Evolutionary conservation across 2,888 invertebrate species (phyloP).

Genomic region (Stenichneumon culpator): DNA sequence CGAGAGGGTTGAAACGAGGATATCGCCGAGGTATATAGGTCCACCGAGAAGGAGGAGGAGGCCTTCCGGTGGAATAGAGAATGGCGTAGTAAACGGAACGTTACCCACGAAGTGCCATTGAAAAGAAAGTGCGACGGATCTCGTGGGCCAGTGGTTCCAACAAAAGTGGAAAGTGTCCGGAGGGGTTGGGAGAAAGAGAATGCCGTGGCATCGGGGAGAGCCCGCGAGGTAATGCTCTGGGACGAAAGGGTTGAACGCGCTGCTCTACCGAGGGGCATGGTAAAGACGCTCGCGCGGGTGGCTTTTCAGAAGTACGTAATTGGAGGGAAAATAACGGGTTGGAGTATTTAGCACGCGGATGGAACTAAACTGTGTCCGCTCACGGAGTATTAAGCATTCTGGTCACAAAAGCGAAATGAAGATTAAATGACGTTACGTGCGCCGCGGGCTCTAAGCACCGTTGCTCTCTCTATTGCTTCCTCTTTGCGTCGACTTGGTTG

Average conservation of each 20-base stretch:
- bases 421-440: conserved; percentile 61
- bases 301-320: conserved; percentile 60
- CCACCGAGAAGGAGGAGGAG: background rate
- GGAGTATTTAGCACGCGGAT: conserved; percentile 58
- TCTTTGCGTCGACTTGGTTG: conserved; percentile 10
- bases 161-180: conserved; percentile 56
- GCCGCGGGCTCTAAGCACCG: background rate
- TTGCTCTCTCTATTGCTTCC: conserved; percentile 19
- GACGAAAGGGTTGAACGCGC: conserved; percentile 40
- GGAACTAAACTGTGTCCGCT: conserved; percentile 56
- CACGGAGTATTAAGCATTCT: conserved; percentile 58
- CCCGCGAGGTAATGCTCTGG: conserved; percentile 15
- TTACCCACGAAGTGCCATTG: conserved; percentile 60
- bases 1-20: conserved; percentile 20
- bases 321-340: conserved; percentile 58
- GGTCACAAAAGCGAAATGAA: conserved; percentile 60
- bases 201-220: background rate
- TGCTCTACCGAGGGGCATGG: background rate
- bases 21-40: background rate
- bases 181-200: conserved; percentile 11
- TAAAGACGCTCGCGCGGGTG: conserved; percentile 5
- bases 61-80: conserved; percentile 37
- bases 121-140: conserved; percentile 53
- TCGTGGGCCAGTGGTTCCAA: conserved; percentile 32
- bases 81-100: conserved; percentile 55